phyloP scores from a whole-genome alignment of 2,888 invertebrate genomes.

The Quadroppia sp. region DNA sequence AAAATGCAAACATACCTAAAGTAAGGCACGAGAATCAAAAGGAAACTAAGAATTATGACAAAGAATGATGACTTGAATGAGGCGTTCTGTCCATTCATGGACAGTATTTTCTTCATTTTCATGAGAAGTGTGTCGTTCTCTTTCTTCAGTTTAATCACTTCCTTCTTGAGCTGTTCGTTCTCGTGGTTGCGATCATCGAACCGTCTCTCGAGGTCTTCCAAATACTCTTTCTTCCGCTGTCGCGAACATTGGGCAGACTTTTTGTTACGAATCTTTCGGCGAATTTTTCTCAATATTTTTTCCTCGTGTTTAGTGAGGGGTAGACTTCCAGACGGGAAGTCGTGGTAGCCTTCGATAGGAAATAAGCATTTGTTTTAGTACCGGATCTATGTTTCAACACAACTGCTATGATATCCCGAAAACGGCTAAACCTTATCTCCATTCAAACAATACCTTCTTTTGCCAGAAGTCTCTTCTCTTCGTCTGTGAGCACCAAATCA shows the following conservation, averaged over 20 bases:
- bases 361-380: slow-evolving; percentile 7
- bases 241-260: slow-evolving; percentile 45
- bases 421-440: background rate
- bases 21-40: slow-evolving; percentile 41
- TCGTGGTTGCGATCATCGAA: slow-evolving; percentile 41
- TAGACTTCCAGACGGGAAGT: slow-evolving; percentile 41
- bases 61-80: slow-evolving; percentile 42
- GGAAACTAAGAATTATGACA: slow-evolving; percentile 40
- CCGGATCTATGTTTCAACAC: background rate
- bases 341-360: slow-evolving; percentile 40
- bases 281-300: slow-evolving; percentile 44
- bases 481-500: slow-evolving; percentile 43
- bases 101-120: slow-evolving; percentile 37
- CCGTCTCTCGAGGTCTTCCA: slow-evolving; percentile 43
- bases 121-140: slow-evolving; percentile 41
- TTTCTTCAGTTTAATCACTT: slow-evolving; percentile 39
- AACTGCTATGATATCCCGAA: background rate
- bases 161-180: slow-evolving; percentile 39
- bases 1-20: slow-evolving; percentile 38
- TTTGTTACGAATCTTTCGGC: slow-evolving; percentile 45
- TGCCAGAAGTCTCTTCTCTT: slow-evolving; percentile 42
- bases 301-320: slow-evolving; percentile 44
- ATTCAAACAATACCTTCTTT: slow-evolving; percentile 42
- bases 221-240: slow-evolving; percentile 45
- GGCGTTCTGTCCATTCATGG: slow-evolving; percentile 29